Evolutionary conservation across 2,797 vertebrate genomes (phyloP), one percentile per base, ranked within the genome.

Genomic region (Hippocampus kuda): DNA sequence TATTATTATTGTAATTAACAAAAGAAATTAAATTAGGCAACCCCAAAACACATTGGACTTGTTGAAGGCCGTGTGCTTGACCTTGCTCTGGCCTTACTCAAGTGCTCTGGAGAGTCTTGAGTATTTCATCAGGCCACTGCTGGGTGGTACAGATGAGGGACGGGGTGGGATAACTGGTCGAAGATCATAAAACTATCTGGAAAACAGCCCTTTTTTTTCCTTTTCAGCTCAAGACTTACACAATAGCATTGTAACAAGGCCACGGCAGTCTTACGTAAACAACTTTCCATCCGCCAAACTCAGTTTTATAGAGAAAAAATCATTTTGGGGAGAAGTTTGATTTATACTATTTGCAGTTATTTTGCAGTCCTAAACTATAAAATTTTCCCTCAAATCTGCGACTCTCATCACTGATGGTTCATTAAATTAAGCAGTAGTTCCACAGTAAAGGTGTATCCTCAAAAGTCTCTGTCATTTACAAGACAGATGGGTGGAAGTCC

Each of bases 81-180:
- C 27, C 61, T 62, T 18, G 22, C 27, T 44, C 51, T 48, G 66
- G 44, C 63, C 49, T 27, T 59, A 18, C 15, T 38, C 9, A 22
- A 61, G 44, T 56, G 68, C 3, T 78, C 66, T 46, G 65, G 49
- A 66, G 51, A 56, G 61, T 59, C 61, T 64, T 20, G 30, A 38
- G 41, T 26, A 30, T 48, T 53, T 61, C 18, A 44, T 60, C 53
- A 72, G 51, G 54, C 71, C 26, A 51, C 65, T 66, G 42, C 68
- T 72, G 67, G 38, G 72, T 73, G 69, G 22, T 72, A 63, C 68
- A 30, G 69, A 56, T 56, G 65, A 66, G 67, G 34, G 27, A 74
- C 67, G 72, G 77, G 67, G 68, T 63, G 70, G 64, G 66, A 61
- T 30, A 59, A n/a, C 20, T 67, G 69, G 72, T 71, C 65, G 69